Evolutionary conservation across 2,113 vertebrate genomes (phyloP).

Genomic region (Trichomycterus rosablanca): DNA sequence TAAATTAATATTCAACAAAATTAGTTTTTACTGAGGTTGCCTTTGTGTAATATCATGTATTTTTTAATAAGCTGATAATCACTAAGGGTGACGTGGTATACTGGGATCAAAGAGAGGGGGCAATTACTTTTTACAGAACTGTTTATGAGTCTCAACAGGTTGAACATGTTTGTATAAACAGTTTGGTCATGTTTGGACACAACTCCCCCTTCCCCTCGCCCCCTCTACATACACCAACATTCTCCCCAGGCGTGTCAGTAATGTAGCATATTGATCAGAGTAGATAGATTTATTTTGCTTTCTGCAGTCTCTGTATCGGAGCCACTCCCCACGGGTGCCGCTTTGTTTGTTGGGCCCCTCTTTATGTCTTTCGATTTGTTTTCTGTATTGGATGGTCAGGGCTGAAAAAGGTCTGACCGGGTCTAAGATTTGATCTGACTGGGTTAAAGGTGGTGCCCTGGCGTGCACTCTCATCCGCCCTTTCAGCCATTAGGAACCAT

Average conservation of each 20-base stretch:
- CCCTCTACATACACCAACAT: conserved; percentile 20
- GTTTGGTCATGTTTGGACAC: too few species aligned
- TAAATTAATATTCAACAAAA: too few species aligned
- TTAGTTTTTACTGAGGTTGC: too few species aligned
- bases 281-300: conserved; percentile 67
- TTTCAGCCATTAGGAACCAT: conserved; percentile 57
- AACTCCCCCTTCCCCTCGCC: too few species aligned
- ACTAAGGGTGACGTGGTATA: too few species aligned
- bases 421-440: conserved; percentile 34
- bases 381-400: conserved; percentile 45
- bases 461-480: conserved; percentile 14
- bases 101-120: too few species aligned
- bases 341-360: conserved; percentile 57
- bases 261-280: conserved; percentile 59
- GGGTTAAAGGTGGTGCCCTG: conserved; percentile 34
- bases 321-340: conserved; percentile 46
- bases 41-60: too few species aligned
- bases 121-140: too few species aligned
- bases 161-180: too few species aligned
- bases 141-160: too few species aligned
- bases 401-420: conserved; percentile 42
- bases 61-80: too few species aligned
- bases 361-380: conserved; percentile 67
- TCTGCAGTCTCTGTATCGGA: conserved; percentile 37
- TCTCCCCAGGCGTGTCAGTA: conserved; percentile 47